Evolutionary conservation across 2,797 vertebrate species (phyloP).

Genomic region (Peromyscus nudipes): DNA sequence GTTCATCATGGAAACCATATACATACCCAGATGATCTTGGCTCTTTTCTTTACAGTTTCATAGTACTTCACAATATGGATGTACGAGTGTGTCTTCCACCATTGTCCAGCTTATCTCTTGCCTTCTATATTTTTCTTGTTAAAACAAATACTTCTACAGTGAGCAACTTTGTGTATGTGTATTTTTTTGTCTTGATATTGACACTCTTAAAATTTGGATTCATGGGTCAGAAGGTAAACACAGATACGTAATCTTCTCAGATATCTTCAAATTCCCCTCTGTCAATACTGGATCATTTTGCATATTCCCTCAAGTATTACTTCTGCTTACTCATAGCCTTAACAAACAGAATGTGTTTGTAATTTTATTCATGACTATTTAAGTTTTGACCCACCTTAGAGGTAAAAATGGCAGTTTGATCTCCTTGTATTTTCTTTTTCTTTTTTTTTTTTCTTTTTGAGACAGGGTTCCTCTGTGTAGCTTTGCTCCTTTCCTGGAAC

Average conservation of each 20-base stretch:
- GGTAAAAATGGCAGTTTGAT: background rate
- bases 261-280: background rate
- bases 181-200: background rate
- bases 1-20: background rate
- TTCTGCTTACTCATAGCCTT: background rate
- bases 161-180: background rate
- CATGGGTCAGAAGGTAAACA: background rate
- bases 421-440: background rate
- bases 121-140: conserved; percentile 13
- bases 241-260: background rate
- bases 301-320: background rate
- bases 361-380: conserved; percentile 33
- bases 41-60: background rate
- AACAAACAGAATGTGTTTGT: background rate
- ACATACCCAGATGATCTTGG: background rate
- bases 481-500: no score
- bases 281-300: background rate
- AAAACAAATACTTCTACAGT: background rate
- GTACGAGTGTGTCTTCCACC: background rate
- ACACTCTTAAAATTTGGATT: conserved; percentile 9
- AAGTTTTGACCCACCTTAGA: conserved; percentile 23
- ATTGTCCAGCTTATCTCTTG: background rate
- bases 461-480: no score
- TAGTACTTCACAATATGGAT: background rate
- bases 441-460: no score